Evolutionary conservation across 2,888 invertebrate genomes (phyloP).

Genomic region (Eupelmus urozonus): DNA sequence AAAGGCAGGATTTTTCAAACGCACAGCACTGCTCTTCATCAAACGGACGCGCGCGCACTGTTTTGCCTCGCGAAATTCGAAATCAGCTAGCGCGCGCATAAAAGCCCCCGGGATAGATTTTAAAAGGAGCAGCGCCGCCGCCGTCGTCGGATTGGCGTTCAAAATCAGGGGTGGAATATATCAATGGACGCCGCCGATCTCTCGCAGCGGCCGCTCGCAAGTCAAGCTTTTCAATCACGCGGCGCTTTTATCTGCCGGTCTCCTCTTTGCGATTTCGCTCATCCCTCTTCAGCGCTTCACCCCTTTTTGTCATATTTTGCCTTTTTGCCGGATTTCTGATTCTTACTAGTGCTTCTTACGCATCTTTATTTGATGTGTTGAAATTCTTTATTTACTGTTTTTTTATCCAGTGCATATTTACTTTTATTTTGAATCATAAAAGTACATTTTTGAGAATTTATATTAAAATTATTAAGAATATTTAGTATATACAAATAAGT

Average conservation of each 20-base stretch:
- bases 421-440: not conserved
- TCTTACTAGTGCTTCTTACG: constrained; percentile 1
- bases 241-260: not conserved
- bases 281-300: not conserved
- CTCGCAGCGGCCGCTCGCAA: constrained; percentile 22
- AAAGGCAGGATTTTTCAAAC: constrained; percentile 48
- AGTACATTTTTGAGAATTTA: not conserved
- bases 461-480: too few relatives aligned
- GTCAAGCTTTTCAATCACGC: constrained; percentile 58
- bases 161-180: constrained; percentile 54
- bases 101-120: constrained; percentile 46
- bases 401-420: not conserved
- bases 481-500: too few relatives aligned
- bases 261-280: not conserved
- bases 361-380: too few relatives aligned
- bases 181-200: constrained; percentile 52
- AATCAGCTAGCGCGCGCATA: constrained; percentile 43
- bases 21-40: constrained; percentile 23
- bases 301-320: constrained; percentile 22
- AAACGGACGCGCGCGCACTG: constrained; percentile 33
- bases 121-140: constrained; percentile 46
- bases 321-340: constrained; percentile 7
- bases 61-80: constrained; percentile 37
- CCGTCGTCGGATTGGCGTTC: constrained; percentile 42
- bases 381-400: not conserved